These are phyloP conservation scores for Gnathonemus longibarbis DNA, from an alignment of 2,113 vertebrate species.

Conservation along the genomic window DNA sequence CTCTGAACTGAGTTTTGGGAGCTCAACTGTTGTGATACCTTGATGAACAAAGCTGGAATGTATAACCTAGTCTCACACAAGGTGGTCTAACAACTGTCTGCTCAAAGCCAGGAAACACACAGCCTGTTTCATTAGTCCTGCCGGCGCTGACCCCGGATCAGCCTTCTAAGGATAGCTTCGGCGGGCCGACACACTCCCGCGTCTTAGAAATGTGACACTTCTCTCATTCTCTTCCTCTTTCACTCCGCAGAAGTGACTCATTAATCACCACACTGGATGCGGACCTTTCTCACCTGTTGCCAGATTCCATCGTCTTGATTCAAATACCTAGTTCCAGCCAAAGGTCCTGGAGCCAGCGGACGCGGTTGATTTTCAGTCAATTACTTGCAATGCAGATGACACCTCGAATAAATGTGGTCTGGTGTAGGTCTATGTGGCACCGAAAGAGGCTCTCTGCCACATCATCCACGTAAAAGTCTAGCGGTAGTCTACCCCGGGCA, in stretches of 20 bases:
- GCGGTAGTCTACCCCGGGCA: conserved; percentile 24
- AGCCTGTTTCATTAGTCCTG: background rate
- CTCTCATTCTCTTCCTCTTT: background rate
- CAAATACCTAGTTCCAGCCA: background rate
- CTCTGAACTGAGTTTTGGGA: conserved; percentile 50
- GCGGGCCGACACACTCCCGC: background rate
- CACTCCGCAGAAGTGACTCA: background rate
- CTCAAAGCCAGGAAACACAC: conserved; percentile 19
- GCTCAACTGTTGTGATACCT: conserved; percentile 43
- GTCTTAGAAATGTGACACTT: background rate
- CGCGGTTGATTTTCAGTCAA: background rate
- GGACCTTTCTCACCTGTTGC: background rate
- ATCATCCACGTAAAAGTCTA: background rate
- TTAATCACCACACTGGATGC: background rate
- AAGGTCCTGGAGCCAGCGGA: background rate
- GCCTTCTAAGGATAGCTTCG: background rate
- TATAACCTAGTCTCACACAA: conserved; percentile 29
- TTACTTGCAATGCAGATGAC: background rate
- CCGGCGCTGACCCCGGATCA: background rate
- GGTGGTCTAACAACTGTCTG: conserved; percentile 15
- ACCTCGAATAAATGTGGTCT: background rate
- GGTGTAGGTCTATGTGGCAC: background rate
- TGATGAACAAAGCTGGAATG: conserved; percentile 54
- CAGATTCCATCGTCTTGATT: background rate
- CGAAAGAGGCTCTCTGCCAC: conserved; percentile 9